A percentile compares a stretch with the other conserved stretches of the same genome.
These are phyloP conservation scores for Mionectes olivaceus DNA, from an alignment of 2,797 vertebrate genomes.

Conservation along the genomic window DNA sequence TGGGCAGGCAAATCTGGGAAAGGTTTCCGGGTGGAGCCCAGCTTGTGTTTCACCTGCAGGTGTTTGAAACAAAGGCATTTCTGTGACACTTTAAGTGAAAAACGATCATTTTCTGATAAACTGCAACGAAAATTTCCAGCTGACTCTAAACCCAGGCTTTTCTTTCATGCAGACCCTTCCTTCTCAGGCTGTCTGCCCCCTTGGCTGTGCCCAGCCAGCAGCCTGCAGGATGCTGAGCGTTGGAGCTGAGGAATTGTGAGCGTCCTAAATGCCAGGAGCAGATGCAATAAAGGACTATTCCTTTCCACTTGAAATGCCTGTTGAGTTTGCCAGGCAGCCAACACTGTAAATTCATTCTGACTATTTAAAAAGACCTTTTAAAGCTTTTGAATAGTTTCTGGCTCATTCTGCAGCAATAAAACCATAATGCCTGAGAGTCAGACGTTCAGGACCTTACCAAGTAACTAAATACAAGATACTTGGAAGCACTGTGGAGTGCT, in stretches of 20 bases:
- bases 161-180: background rate
- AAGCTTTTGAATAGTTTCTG: conserved; percentile 57
- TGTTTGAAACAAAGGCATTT: background rate
- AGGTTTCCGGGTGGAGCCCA: background rate
- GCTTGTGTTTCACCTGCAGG: background rate
- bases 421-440: conserved; percentile 31
- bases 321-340: conserved; percentile 59
- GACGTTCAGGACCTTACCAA: conserved; percentile 33
- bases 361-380: conserved; percentile 64
- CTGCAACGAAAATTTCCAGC: background rate
- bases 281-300: conserved; percentile 39
- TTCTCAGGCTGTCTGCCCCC: background rate
- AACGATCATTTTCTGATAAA: background rate
- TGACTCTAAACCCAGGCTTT: background rate
- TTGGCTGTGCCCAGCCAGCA: background rate
- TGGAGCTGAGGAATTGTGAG: background rate
- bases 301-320: conserved; percentile 48
- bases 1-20: background rate
- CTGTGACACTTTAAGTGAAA: background rate
- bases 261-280: conserved; percentile 42
- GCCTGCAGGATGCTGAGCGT: background rate
- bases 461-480: conserved; percentile 33
- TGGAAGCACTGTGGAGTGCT: background rate
- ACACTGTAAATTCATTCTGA: conserved; percentile 56
- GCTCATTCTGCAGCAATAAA: conserved; percentile 61